Evolutionary conservation across 2,113 vertebrate genomes (phyloP), one percentile per base, ranked within the genome.

Genomic region (Xyrauchen texanus): DNA sequence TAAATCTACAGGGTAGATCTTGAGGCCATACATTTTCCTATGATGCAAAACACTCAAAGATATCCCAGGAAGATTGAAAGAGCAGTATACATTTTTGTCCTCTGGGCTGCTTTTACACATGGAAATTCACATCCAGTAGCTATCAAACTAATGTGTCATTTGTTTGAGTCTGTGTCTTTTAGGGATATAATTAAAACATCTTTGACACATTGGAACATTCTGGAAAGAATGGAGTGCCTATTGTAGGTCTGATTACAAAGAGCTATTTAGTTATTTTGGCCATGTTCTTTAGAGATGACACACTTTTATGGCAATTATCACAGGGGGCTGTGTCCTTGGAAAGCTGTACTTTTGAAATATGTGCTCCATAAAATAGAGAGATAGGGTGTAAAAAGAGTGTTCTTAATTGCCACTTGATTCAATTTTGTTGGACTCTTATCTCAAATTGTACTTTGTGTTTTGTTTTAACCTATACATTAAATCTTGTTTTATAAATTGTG

Each of bases 21-120:
- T 69, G 45, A 51, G 12, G 55, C 70, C 78, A 81, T 77, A 80
- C 79, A 81, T 85, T 80, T 67, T 70, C 12, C 52, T 68, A 80
- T 78, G 84, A 86, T 86, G 60, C 76, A 68, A 76, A 81, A 84
- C 85, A 79, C 83, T 85, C 76, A 80, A 69, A 66, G 55, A 80
- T 82, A 81, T 79, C 82, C 71, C 58, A 76, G 78, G 44, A 85
- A 82, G 79, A 83, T 87, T 83, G 58, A 83, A 63, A 64, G 49
- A 16, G 46, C 73, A 60, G 76, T 57, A 82, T 76, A 80, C 61
- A 75, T 84, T 64, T 77, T 77, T 67, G 44, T 68, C 64, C 68
- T 58, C 21, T 57, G 74, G 68, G 69, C 68, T 44, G 65, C 61
- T 76, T 79, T 71, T 69, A 68, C 47, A 75, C 62, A 47, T 65